A percentile compares a stretch with the other conserved stretches of the same genome.
phyloP scores from a whole-genome alignment of 2,113 vertebrate species.

The Balaenoptera acutorostrata region DNA sequence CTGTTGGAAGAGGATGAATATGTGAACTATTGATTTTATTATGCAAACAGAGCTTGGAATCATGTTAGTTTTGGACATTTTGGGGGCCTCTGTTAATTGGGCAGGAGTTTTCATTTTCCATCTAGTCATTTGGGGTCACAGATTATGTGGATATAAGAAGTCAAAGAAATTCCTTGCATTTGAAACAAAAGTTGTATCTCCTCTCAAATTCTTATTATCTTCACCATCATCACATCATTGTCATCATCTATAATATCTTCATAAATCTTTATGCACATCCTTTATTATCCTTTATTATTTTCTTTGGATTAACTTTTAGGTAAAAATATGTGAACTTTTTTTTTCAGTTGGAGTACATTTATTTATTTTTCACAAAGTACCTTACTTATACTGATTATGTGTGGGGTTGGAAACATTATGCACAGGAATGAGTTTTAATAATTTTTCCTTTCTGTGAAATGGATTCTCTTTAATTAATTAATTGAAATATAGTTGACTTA shows the following conservation, averaged over 20 bases:
- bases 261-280: background rate
- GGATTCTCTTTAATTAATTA: background rate
- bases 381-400: background rate
- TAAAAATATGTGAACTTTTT: background rate
- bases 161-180: conserved; percentile 34
- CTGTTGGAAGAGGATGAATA: background rate
- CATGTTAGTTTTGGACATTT: background rate
- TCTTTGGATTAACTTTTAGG: background rate
- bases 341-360: background rate
- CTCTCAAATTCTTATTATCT: background rate
- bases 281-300: conserved; percentile 1
- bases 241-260: background rate
- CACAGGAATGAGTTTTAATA: background rate
- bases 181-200: background rate
- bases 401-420: background rate
- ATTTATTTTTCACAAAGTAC: background rate
- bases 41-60: background rate
- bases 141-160: background rate
- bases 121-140: background rate
- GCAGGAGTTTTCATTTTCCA: background rate
- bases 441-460: background rate
- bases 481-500: background rate
- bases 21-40: background rate
- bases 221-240: background rate
- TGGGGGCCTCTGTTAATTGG: background rate